Conservation (phyloP, 2,113 vertebrate species). For the Misgurnus anguillicaudatus region DNA sequence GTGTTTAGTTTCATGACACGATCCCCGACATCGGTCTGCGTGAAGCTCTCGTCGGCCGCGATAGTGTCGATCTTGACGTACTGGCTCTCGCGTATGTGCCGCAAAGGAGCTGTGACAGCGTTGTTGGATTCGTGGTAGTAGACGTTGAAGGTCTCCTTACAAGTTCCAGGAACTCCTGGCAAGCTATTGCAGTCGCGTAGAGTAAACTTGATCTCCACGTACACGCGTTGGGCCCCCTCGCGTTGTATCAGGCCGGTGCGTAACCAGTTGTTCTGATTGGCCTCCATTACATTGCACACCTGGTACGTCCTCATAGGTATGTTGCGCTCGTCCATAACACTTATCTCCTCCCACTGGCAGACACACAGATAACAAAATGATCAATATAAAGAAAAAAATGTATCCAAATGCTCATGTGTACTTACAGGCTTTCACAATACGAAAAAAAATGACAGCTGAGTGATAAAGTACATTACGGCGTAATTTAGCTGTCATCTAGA, state of each 20-base stretch:
- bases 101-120: slow-evolving; percentile 73
- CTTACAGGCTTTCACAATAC: neutral
- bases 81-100: slow-evolving; percentile 71
- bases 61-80: slow-evolving; percentile 79
- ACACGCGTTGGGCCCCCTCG: slow-evolving; percentile 90
- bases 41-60: slow-evolving; percentile 83
- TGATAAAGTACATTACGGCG: slow-evolving; percentile 18
- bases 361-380: slow-evolving; percentile 11
- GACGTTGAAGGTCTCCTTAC: slow-evolving; percentile 98
- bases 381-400: neutral
- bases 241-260: slow-evolving; percentile 94
- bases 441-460: slow-evolving; percentile 19
- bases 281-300: slow-evolving; percentile 98
- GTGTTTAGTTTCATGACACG: slow-evolving; percentile 99
- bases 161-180: slow-evolving; percentile 93
- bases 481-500: slow-evolving; percentile 22
- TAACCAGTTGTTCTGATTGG: slow-evolving; percentile 99
- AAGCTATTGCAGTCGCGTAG: slow-evolving; percentile 98
- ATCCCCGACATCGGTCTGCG: slow-evolving; percentile 93
- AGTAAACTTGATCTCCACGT: slow-evolving; percentile 97
- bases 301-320: slow-evolving; percentile 74
- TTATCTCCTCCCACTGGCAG: slow-evolving; percentile 71
- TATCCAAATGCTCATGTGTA: neutral
- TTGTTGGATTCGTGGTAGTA: slow-evolving; percentile 96
- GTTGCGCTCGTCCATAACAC: slow-evolving; percentile 69